Base-by-base conservation (phyloP, 2,888 invertebrate genomes). In the Trichacis sp. region DNA sequence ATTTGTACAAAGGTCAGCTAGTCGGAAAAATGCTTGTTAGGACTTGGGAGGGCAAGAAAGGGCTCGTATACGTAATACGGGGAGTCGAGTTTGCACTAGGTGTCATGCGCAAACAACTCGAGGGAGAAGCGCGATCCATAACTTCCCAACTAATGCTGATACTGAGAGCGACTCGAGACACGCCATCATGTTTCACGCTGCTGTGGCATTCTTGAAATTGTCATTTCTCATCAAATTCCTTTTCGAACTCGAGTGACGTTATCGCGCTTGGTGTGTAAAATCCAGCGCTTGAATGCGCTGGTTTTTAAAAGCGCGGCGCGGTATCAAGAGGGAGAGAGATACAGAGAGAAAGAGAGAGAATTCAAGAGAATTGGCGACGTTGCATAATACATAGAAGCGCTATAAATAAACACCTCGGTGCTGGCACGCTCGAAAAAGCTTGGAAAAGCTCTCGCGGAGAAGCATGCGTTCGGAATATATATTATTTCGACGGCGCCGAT, bases 41-140 rank as follows among this genome's bases (percentile, higher is more conserved):
- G n/a, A n/a, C 30, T 42, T 50, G 55, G 38, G 50, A 55, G 51
- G 24, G 24, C 3, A 40, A 8, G 58, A 55, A 64, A 55, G 58
- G 38, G 38, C 50, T n/a, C n/a, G n/a, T n/a, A n/a, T n/a, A n/a
- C n/a, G n/a, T n/a, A n/a, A n/a, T n/a, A 50, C 24, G 50, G 52
- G 58, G 54, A 59, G 51, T 54, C 45, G 55, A 55, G 58, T 36
- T 42, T 55, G 51, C 40, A 45, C 33, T 58, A 63, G 57, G 77
- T 72, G 78, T 79, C 78, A 76, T 78, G 77, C 75, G 77, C 77
- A 73, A 63, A 71, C 60, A 64, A 70, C 53, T 58, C 59, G 55
- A 48, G 48, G 59, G 36, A 48, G 69, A n/a, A n/a, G n/a, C 72
- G 68, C 80, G 81, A 81, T 81, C 81, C 79, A 81, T 81, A 81